Base-by-base conservation (phyloP, 53 echinoderm and acorn worm genomes). In the Actinopyga echinites region DNA sequence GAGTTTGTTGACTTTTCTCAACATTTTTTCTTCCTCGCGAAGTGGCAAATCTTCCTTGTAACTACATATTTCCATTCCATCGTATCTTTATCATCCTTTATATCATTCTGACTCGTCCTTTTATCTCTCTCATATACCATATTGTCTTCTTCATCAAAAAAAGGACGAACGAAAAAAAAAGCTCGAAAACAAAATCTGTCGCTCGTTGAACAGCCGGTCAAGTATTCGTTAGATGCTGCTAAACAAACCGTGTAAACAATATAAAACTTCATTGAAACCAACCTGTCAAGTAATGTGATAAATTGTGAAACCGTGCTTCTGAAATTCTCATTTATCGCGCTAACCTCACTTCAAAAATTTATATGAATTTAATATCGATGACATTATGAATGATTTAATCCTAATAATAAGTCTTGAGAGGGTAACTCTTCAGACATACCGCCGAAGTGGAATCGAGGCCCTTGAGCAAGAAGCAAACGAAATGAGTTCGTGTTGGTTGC, bases 331-430 rank as follows among this genome's bases (percentile, higher is more conserved):
- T 71, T 71, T 71, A 71, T 71, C 71, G 71, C 42, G 44, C 71
- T 71, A 22, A 19, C 33, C 42, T 42, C 71, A 71, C 71, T 71
- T 24, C 40, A 71, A 40, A 71, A 71, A 43, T 71, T 71, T 71
- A 71, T 71, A 71, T 71, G 71, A 71, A 71, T 71, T 71, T 71
- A 71, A 71, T 71, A 71, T 40, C 71, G 42, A 44, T 71, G 71
- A 40, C 71, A 44, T 71, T 71, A 71, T 71, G 71, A 71, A 71
- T 71, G 71, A 71, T 71, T 71, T 71, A 71, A 71, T 71, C 71
- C 71, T 26, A 71, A 71, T 71, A 44, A 40, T 71, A 71, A 30
- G 71, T 44, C 40, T 71, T 71, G 44, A 37, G 44, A 26, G 24
- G n/a, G 63, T 40, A 40, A 15, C 42, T 43, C 71, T 71, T 71